These are phyloP conservation scores for Polymixis lichenea DNA, from an alignment of 2,888 invertebrate species.

Conservation along the genomic window DNA sequence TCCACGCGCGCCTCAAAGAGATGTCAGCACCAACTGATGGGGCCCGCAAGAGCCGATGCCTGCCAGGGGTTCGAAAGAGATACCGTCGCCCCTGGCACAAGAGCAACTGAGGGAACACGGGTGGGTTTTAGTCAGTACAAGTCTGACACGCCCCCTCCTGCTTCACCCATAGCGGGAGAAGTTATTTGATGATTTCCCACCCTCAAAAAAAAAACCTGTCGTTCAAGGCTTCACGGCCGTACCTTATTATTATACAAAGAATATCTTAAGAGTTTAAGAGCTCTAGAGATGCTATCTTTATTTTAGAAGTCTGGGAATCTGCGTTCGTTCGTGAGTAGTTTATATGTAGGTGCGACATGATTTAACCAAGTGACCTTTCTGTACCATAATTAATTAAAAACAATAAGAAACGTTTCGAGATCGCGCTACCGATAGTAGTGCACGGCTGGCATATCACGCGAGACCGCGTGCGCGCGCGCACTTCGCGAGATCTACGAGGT, in stretches of 20 bases:
- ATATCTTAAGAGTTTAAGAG: slow-evolving; percentile 9
- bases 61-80: too few relatives aligned
- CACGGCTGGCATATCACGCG: slow-evolving; percentile 69
- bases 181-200: too few relatives aligned
- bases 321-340: slow-evolving; percentile 14
- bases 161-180: too few relatives aligned
- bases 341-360: slow-evolving; percentile 25
- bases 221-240: slow-evolving; percentile 13
- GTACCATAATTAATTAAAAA: slow-evolving; percentile 74
- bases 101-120: too few relatives aligned
- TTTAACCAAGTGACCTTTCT: slow-evolving; percentile 50
- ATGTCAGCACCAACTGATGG: too few relatives aligned
- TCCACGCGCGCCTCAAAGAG: too few relatives aligned
- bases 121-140: too few relatives aligned
- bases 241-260: slow-evolving; percentile 24
- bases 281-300: slow-evolving; percentile 10
- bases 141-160: too few relatives aligned
- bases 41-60: too few relatives aligned
- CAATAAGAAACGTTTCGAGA: slow-evolving; percentile 76
- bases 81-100: too few relatives aligned
- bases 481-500: slow-evolving; percentile 22
- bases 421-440: slow-evolving; percentile 70
- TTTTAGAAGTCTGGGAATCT: slow-evolving; percentile 41
- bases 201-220: too few relatives aligned
- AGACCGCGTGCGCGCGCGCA: slow-evolving; percentile 48